A percentile compares a stretch with the other conserved stretches of the same genome.
These are phyloP conservation scores for Leuciscus idus DNA, from an alignment of 2,113 vertebrate species.

Conservation along the genomic window DNA sequence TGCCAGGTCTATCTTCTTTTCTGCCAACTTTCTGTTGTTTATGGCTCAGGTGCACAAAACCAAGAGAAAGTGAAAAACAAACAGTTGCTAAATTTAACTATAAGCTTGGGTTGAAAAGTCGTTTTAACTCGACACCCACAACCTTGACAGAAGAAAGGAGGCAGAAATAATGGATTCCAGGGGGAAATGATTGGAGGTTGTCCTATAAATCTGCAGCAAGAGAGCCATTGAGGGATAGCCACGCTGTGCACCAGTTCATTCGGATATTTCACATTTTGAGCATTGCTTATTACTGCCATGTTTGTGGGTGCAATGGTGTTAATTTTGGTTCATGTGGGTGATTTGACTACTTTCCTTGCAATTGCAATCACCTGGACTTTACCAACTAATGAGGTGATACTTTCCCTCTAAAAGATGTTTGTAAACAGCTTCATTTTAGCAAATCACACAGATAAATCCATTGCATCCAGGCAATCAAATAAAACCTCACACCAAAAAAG, in stretches of 20 bases:
- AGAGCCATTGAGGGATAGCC: constrained; percentile 59
- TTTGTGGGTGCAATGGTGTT: constrained; percentile 17
- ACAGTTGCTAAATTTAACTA: constrained; percentile 60
- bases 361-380: constrained; percentile 19
- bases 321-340: constrained; percentile 21
- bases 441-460: neutral
- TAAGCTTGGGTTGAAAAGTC: constrained; percentile 55
- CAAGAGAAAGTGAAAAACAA: constrained; percentile 63
- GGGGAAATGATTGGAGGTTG: constrained; percentile 64
- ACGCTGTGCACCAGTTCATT: constrained; percentile 58
- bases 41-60: constrained; percentile 36
- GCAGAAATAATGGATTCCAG: constrained; percentile 68
- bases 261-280: constrained; percentile 45
- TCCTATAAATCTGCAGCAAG: constrained; percentile 63
- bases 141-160: constrained; percentile 64
- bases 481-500: neutral
- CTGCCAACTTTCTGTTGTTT: constrained; percentile 3
- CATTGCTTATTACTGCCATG: constrained; percentile 47
- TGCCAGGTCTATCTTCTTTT: neutral
- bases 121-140: constrained; percentile 56
- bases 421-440: neutral
- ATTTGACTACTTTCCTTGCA: neutral
- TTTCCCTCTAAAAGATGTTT: neutral
- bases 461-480: neutral
- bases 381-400: neutral